Evolutionary conservation across 2,888 invertebrate species (phyloP), one percentile per base, ranked within the genome.

Genomic region (Lithophane socia): DNA sequence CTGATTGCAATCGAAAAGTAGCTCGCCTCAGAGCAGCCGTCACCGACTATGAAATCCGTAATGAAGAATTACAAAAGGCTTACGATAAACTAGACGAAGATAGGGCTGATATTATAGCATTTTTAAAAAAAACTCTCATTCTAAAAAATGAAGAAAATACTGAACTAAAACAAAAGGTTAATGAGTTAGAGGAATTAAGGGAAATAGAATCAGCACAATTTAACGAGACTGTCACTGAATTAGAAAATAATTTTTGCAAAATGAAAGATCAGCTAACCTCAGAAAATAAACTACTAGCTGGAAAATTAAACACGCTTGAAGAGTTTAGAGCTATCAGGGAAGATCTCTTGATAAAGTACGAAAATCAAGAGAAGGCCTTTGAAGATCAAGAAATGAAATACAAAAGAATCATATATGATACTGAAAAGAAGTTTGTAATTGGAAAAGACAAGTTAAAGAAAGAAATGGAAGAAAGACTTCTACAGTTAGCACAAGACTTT

Each of bases 241-340:
- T 98, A 92, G 97, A 98, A 92, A 96, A 97, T 86, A 97, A 99
- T 92, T 98, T 98, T 89, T 97, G 97, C 65, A 97, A 97, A 49
- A 98, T 98, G 97, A 98, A 98, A 89, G 99, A 98, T 89, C 98
- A 98, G 90, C 95, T 99, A 12, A 98, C 98, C 1, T 98, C 99
- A 0, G 99, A 99, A 97, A 98, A 99, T 75, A 99, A 99, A 95
- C 95, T 99, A 21, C 91, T 97, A 89, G 98, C 98, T 89, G 99
- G 99, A 61, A 99, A 99, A 96, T 93, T 99, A 16, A 99, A 98
- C 88, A 98, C 99, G 0, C 94, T 99, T 81, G 99, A 99, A 93
- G 99, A 99, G 89, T 99, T 99, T 94, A 97, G 99, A 86, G 97
- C 98, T 21, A 98, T 99, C 86, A 97, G 98, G 80, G 98, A 99